phyloP scores from a whole-genome alignment of 1,140 invertebrate species.

The Dolichoris vasculosae region DNA sequence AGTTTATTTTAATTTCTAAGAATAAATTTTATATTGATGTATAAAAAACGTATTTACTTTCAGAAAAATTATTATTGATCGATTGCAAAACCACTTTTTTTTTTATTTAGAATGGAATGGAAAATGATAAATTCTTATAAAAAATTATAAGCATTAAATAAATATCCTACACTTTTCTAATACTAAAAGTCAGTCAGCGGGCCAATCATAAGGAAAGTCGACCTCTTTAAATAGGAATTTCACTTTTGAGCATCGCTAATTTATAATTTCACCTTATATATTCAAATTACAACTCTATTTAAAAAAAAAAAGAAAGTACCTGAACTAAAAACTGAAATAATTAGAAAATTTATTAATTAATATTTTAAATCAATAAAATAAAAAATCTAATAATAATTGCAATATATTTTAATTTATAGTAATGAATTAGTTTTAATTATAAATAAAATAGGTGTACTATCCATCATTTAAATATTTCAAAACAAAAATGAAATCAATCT shows the following conservation, averaged over 20 bases:
- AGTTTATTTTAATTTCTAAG: not conserved
- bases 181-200: constrained; percentile 22
- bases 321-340: not conserved
- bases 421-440: too few relatives aligned
- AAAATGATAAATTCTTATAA: too few relatives aligned
- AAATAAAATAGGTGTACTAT: too few relatives aligned
- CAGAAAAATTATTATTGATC: too few relatives aligned
- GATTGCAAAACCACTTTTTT: too few relatives aligned
- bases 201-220: constrained; percentile 8
- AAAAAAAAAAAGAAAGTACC: not conserved
- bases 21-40: not conserved
- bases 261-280: constrained; percentile 29
- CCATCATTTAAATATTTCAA: not conserved
- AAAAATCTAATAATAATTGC: not conserved
- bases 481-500: not conserved
- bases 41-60: not conserved
- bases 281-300: not conserved
- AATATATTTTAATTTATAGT: too few relatives aligned
- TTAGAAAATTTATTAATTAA: not conserved
- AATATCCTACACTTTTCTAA: not conserved
- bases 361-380: not conserved
- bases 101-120: too few relatives aligned
- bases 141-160: not conserved
- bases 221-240: constrained; percentile 26
- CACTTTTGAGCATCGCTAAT: constrained; percentile 21